phyloP scores from a whole-genome alignment of 2,888 invertebrate genomes.

The Conistra vaccinii region DNA sequence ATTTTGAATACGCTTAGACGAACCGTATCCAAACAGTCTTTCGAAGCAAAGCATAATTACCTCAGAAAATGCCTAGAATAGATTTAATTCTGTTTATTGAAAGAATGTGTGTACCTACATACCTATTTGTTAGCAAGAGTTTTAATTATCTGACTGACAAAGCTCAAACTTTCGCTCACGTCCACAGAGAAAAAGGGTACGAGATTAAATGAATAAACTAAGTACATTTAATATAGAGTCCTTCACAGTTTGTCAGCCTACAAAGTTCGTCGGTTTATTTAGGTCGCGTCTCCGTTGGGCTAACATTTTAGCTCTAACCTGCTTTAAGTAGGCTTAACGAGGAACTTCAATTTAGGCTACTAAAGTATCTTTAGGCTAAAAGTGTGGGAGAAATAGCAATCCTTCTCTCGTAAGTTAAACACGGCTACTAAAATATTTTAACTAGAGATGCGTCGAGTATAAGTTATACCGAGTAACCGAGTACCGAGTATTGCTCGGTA shows the following conservation, averaged over 20 bases:
- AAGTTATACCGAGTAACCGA: too few relatives aligned
- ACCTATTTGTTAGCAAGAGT: conserved; percentile 4
- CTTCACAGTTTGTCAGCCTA: conserved; percentile 34
- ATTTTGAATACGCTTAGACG: background rate
- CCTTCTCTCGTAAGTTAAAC: conserved; percentile 6
- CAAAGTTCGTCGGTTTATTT: conserved; percentile 54
- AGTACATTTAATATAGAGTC: conserved; percentile 39
- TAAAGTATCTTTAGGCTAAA: conserved; percentile 24
- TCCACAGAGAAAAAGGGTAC: conserved; percentile 33
- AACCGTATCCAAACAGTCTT: background rate
- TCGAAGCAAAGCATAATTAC: background rate
- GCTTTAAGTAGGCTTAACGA: conserved; percentile 54
- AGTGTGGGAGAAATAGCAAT: conserved; percentile 13
- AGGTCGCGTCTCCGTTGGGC: conserved; percentile 48
- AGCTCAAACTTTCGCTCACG: conserved; percentile 9
- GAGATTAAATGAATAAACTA: conserved; percentile 38
- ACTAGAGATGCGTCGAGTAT: too few relatives aligned
- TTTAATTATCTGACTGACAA: conserved; percentile 15
- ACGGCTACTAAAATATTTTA: conserved; percentile 30
- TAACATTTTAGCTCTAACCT: conserved; percentile 55
- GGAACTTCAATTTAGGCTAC: conserved; percentile 44
- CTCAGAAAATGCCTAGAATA: background rate
- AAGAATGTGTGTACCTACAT: background rate
- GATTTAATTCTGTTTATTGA: background rate
- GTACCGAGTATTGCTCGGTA: too few relatives aligned